These are phyloP conservation scores for Caenorhabditis tropicalis DNA, from an alignment of 1,140 invertebrate genomes.

Conservation along the genomic window DNA sequence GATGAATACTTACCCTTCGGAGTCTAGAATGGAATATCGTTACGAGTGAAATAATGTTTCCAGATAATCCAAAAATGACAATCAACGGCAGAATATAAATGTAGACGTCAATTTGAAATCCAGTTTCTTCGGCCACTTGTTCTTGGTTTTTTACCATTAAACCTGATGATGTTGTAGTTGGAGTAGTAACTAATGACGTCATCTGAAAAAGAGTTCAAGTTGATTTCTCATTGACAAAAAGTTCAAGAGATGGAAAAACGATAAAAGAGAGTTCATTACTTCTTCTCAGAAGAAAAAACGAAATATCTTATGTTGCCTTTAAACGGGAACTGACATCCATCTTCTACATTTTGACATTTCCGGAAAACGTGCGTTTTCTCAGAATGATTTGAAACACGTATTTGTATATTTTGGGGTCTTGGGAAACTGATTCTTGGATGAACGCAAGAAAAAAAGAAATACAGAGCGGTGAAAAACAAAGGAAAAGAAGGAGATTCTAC, in stretches of 20 bases:
- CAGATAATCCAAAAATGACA: slow-evolving; percentile 66
- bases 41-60: slow-evolving; percentile 69
- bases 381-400: not conserved
- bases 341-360: not conserved
- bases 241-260: not conserved
- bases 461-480: not conserved
- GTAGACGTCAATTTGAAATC: slow-evolving; percentile 56
- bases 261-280: not conserved
- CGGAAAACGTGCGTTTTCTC: not conserved
- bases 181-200: not conserved
- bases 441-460: not conserved
- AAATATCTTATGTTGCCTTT: not conserved
- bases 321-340: too few species aligned
- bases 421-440: not conserved
- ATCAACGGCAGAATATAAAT: slow-evolving; percentile 67
- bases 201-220: not conserved
- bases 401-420: not conserved
- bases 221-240: not conserved
- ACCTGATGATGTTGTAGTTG: not conserved
- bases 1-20: slow-evolving; percentile 59
- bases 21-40: slow-evolving; percentile 70
- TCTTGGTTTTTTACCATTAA: not conserved
- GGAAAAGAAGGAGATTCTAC: too few species aligned
- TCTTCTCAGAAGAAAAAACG: not conserved
- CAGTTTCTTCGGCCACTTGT: slow-evolving; percentile 46